Percentiles rank a stretch among this genome's conserved stretches.
phyloP scores from a whole-genome alignment of 2,888 invertebrate genomes.

The Herminia tarsipennalis region DNA sequence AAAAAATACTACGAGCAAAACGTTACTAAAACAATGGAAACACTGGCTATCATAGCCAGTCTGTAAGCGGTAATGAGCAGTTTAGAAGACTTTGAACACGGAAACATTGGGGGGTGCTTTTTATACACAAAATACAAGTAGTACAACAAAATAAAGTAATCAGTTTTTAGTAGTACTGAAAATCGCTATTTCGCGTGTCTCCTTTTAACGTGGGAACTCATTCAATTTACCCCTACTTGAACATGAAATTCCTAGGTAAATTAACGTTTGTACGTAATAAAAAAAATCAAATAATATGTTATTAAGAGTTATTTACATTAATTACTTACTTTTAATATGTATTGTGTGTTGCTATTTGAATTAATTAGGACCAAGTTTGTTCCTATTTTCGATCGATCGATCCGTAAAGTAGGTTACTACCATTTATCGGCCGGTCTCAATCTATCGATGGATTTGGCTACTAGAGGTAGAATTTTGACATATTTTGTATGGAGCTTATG shows the following conservation, averaged over 20 bases:
- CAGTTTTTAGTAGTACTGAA: conserved; percentile 48
- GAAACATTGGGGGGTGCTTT: conserved; percentile 12
- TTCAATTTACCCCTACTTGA: conserved; percentile 40
- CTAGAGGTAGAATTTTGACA: no score
- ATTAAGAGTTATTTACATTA: conserved; percentile 24
- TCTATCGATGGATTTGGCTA: no score
- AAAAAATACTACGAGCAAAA: no score
- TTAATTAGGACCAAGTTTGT: no score
- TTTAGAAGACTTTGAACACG: conserved; percentile 9
- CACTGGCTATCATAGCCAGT: no score
- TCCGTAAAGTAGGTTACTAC: no score
- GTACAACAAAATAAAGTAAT: conserved; percentile 46
- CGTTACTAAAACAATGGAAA: no score
- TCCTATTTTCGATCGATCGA: not conserved
- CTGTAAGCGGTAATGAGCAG: not conserved
- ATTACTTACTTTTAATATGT: conserved; percentile 27
- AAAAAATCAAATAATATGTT: not conserved
- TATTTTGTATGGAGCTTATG: no score
- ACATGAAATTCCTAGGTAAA: conserved; percentile 31
- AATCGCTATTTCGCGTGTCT: conserved; percentile 65
- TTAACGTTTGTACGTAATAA: conserved; percentile 28
- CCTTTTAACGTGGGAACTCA: conserved; percentile 15
- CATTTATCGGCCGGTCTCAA: no score
- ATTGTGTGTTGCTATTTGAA: no score
- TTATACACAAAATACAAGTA: conserved; percentile 14